Conservation (phyloP, 2,888 invertebrate genomes). For the Eutolmus rufibarbis region DNA sequence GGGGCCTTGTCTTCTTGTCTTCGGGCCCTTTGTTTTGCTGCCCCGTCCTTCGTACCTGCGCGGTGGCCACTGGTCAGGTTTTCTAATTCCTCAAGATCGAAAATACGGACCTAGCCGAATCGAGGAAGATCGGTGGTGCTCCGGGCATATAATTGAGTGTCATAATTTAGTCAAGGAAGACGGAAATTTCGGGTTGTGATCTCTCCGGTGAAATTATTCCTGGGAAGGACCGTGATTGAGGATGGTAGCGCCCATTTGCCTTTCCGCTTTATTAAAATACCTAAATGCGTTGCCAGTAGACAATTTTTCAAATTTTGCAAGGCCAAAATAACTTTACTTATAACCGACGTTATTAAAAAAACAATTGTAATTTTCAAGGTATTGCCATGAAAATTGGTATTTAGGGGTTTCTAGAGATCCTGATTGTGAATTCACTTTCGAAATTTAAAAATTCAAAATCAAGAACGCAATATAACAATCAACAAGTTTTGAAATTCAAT, state of each 20-base stretch:
- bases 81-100: background rate
- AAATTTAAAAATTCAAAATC: too few species aligned
- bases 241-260: slow-evolving; percentile 14
- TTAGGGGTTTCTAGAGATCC: too few species aligned
- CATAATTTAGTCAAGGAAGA: slow-evolving; percentile 40
- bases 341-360: background rate
- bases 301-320: background rate
- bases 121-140: slow-evolving; percentile 7
- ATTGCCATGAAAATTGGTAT: too few species aligned
- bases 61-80: background rate
- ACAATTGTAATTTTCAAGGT: too few species aligned
- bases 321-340: background rate
- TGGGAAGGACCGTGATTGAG: slow-evolving; percentile 22
- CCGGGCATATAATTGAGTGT: slow-evolving; percentile 36
- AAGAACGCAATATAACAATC: too few species aligned
- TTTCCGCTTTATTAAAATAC: slow-evolving; percentile 26
- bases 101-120: background rate
- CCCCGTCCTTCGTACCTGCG: slow-evolving; percentile 7
- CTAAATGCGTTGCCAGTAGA: background rate
- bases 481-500: too few species aligned
- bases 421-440: too few species aligned
- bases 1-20: background rate
- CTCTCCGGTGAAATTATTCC: slow-evolving; percentile 25
- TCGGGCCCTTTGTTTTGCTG: background rate
- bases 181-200: slow-evolving; percentile 34